phyloP scores from a whole-genome alignment of 2,797 vertebrate species.

The Synaphobranchus kaupii region DNA sequence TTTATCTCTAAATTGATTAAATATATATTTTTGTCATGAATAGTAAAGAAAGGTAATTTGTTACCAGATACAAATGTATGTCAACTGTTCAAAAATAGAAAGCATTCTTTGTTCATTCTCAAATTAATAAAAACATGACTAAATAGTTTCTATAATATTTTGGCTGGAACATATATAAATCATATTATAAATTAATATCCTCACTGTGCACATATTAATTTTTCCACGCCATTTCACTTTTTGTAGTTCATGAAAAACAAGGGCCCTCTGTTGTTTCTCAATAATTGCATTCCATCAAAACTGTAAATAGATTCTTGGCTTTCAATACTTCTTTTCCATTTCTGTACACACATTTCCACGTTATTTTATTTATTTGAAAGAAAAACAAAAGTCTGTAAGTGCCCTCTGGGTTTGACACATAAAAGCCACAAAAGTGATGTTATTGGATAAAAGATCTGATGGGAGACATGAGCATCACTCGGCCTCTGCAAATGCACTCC shows the following conservation, averaged over 20 bases:
- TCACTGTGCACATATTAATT: neutral
- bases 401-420: neutral
- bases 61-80: neutral
- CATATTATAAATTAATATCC: neutral
- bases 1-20: neutral
- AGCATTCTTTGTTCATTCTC: neutral
- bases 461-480: neutral
- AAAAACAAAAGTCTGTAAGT: neutral
- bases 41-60: neutral
- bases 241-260: neutral
- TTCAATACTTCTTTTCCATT: neutral
- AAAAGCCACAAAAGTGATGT: slow-evolving; percentile 1
- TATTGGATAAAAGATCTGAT: neutral
- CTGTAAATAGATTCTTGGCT: neutral
- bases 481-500: neutral
- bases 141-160: neutral
- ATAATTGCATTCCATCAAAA: neutral
- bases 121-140: neutral
- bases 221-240: neutral
- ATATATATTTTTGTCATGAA: neutral
- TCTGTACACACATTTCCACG: no score
- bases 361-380: neutral
- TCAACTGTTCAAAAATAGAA: neutral
- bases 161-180: no score
- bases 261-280: neutral